Evolutionary conservation across 2,113 vertebrate genomes (phyloP).

Genomic region (Zosterops japonicus): DNA sequence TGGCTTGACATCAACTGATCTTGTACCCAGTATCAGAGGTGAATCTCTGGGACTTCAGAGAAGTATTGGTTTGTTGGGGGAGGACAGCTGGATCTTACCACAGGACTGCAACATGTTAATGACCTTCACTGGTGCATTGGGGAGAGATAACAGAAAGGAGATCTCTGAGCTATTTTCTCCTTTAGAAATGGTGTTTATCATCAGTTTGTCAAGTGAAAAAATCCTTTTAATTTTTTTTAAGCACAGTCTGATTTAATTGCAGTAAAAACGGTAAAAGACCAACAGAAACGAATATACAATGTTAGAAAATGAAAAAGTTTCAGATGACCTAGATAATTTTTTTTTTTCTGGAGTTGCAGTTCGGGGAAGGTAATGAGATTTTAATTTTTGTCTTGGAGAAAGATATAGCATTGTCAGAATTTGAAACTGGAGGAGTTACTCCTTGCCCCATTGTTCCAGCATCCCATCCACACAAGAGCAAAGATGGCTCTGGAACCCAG

Average conservation of each 20-base stretch:
- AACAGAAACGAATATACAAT: not conserved
- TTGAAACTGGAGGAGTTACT: not conserved
- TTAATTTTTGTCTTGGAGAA: not conserved
- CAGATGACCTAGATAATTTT: not conserved
- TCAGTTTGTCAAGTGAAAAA: not conserved
- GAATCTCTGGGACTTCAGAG: not conserved
- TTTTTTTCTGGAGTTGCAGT: not conserved
- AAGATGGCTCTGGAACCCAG: not conserved
- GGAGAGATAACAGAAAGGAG: not conserved
- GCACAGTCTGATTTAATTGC: not conserved
- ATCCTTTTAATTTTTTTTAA: not conserved
- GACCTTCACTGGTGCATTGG: not conserved
- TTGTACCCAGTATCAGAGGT: not conserved
- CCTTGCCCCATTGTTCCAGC: not conserved
- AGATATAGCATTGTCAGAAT: not conserved
- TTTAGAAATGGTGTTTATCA: not conserved
- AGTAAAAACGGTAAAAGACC: not conserved
- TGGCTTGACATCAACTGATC: not conserved
- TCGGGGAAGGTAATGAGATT: not conserved
- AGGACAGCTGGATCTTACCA: not conserved
- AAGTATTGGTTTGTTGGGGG: accelerated
- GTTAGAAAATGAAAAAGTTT: not conserved
- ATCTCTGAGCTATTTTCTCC: not conserved
- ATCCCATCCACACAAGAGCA: not conserved
- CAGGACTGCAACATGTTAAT: not conserved